phyloP scores from a whole-genome alignment of 2,888 invertebrate species.

The Sarcophaga subvicina region DNA sequence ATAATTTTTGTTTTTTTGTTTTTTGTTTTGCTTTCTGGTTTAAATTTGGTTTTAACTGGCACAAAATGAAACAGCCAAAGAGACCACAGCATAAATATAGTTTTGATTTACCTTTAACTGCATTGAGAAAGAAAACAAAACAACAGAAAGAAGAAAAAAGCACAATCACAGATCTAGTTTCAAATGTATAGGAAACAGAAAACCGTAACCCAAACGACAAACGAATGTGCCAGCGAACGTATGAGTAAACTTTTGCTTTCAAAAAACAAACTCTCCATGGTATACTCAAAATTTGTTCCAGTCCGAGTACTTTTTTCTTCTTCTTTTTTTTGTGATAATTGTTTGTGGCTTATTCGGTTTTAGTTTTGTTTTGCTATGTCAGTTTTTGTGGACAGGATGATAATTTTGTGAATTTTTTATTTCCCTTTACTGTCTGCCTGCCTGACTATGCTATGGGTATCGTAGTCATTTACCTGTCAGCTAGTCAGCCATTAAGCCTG shows the following conservation, averaged over 20 bases:
- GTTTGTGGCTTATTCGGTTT: constrained; percentile 51
- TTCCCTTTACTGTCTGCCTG: constrained; percentile 44
- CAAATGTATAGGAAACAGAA: not conserved
- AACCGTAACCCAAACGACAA: constrained; percentile 3
- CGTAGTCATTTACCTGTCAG: not conserved
- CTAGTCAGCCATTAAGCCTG: not conserved
- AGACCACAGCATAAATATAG: constrained; percentile 19
- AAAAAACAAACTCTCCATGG: constrained; percentile 8
- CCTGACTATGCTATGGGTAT: not conserved
- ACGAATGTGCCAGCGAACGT: constrained; percentile 16
- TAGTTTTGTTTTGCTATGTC: not conserved
- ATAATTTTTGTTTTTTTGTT: not conserved
- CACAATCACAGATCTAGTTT: constrained; percentile 3
- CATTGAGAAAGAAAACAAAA: constrained; percentile 5
- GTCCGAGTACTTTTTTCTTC: not conserved
- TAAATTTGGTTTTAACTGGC: not conserved
- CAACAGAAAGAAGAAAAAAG: constrained; percentile 7
- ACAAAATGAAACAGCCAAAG: constrained; percentile 14
- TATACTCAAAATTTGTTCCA: not conserved
- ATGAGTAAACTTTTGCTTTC: constrained; percentile 45
- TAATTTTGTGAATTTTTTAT: constrained; percentile 43
- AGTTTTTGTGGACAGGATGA: constrained; percentile 34
- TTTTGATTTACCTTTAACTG: constrained; percentile 62
- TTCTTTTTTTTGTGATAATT: constrained; percentile 47
- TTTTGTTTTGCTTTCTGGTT: not conserved